Base-by-base conservation (phyloP, 2,888 invertebrate species). In the Calameuta idolon region DNA sequence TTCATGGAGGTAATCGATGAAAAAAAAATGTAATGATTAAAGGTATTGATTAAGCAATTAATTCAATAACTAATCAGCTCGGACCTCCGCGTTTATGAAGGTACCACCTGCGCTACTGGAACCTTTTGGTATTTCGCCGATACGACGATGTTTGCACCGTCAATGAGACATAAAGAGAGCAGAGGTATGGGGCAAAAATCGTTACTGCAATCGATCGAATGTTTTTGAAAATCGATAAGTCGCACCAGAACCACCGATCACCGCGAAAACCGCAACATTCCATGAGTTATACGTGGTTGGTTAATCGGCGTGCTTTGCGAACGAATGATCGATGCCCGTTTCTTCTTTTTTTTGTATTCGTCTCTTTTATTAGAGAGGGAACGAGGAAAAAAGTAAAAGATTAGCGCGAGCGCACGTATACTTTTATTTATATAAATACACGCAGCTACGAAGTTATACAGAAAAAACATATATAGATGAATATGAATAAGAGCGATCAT, bases 21-120 rank as follows among this genome's bases (percentile, higher is more conserved):
- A 33, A 79, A 78, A 75, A 79, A 85, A 83, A 35, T 35, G 12
- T 35, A 35, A 84, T 80, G 80, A 88, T 84, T 87, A 85, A 84
- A 81, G 78, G 79, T 81, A 87, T 83, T 23, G 55, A 55, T 55
- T 55, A 23, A 23, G 23, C 55, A 55, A 23, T 55, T 9, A 55
- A 55, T 55, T 55, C 55, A 23, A 55, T 23, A 9, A 23, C 15
- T 40, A 40, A 55, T 55, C 55, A 55, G 5, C 55, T 5, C 23
- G 55, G 15, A 55, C 23, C 9, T 55, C 9, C 23, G 1, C 5
- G 23, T 23, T 55, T 23, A 55, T 0, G 23, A 55, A 55, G 23
- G 23, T 55, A 55, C 55, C 23, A 55, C 55, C 55, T 55, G 23
- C 55, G 55, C 5, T 55, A 55, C 55, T 55, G 23, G 5, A 23